Base-by-base conservation (phyloP, 1,140 invertebrate species). In the Musca vetustissima region DNA sequence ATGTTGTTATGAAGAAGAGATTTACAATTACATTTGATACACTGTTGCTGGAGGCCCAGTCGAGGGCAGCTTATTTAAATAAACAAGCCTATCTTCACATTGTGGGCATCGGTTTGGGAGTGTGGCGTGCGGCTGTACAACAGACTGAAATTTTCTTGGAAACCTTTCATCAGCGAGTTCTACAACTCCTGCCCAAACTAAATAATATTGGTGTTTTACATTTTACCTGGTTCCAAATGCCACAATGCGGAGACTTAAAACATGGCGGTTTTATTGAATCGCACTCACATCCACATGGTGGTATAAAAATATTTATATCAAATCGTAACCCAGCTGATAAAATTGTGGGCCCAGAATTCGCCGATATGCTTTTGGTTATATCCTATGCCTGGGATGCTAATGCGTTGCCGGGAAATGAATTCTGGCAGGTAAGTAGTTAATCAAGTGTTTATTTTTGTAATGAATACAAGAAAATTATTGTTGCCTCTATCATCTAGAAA, bases 361-460 rank as follows among this genome's bases (percentile, higher is more conserved):
- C 22, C 47, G 57, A 61, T 50, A 59, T 78, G 71, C 57, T 81
- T 48, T 69, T 90, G 7, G 85, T 90, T 1, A 86, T 89, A 11
- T 89, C 87, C 1, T 90, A 90, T 73, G 87, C 89, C 3, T 89
- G 88, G 86, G 89, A 91, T 74, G 86, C 88, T 14, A 91, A 91
- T 74, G 85, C 89, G 0, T 83, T 89, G 64, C 89, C 89, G 11
- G 89, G 89, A 71, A 88, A 87, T 68, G 87, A 88, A 71, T 88
- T 86, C 73, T 88, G 87, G 87, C 72, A 77, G 73, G 79, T 81
- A 36, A 43, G 22, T 36, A 43, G 15, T n/a, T 22, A 43, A 52
- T 50, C n/a, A 21, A 36, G 15, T 57, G 7, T 48, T 43, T 57
- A 48, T 49, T 15, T 50, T 21, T 4, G 14, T 70, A 64, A 13